These are phyloP conservation scores for Drosophila subpulchrella DNA, from an alignment of 1,140 invertebrate genomes.

Conservation along the genomic window DNA sequence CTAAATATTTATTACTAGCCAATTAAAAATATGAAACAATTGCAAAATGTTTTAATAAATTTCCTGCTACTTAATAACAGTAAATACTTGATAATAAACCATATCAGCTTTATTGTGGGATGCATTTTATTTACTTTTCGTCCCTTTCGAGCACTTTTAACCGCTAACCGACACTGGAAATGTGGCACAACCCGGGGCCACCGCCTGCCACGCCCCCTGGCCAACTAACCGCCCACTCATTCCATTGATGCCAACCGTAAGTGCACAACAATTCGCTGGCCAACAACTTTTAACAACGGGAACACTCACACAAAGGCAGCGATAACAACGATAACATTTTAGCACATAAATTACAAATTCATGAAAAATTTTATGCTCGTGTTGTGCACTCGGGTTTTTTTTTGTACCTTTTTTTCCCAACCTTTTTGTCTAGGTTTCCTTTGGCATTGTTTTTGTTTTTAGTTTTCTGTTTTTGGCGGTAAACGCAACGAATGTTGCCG, in stretches of 20 bases:
- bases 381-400: constrained; percentile 59
- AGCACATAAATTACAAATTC: constrained; percentile 82
- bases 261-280: constrained; percentile 46
- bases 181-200: background rate
- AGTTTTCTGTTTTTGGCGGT: constrained; percentile 76
- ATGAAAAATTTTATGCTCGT: constrained; percentile 80
- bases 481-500: constrained; percentile 77
- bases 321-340: constrained; percentile 82
- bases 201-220: constrained; percentile 1
- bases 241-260: constrained; percentile 44
- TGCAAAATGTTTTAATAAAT: background rate
- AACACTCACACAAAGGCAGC: constrained; percentile 63
- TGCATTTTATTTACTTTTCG: constrained; percentile 17
- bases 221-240: constrained; percentile 7
- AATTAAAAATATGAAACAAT: background rate
- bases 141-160: constrained; percentile 18
- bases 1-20: background rate
- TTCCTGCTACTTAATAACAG: background rate
- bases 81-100: constrained; percentile 1
- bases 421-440: constrained; percentile 29
- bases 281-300: constrained; percentile 40
- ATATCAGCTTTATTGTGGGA: background rate
- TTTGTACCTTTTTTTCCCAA: constrained; percentile 36
- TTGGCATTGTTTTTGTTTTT: constrained; percentile 45
- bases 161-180: constrained; percentile 33